These are phyloP conservation scores for Nomada ruficornis DNA, from an alignment of 2,888 invertebrate genomes.

Conservation along the genomic window DNA sequence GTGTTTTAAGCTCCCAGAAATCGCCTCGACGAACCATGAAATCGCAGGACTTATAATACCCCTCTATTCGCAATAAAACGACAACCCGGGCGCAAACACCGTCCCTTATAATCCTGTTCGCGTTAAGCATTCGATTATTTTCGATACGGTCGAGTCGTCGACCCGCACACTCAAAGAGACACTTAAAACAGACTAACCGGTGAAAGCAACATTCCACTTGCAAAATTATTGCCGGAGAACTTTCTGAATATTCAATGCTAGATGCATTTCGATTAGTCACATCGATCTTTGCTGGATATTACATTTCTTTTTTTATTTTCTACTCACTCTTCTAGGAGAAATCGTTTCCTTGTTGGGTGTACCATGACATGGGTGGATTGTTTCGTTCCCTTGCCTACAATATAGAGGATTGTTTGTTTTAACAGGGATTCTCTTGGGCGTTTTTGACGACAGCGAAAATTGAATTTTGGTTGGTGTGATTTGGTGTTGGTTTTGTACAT, in stretches of 20 bases:
- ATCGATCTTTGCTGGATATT: not conserved
- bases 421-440: too few species aligned
- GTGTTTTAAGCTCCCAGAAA: conserved; percentile 11
- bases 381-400: conserved; percentile 11
- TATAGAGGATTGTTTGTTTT: conserved; percentile 15
- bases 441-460: too few species aligned
- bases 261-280: not conserved
- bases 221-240: not conserved
- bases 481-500: too few species aligned
- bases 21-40: conserved; percentile 31
- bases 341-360: not conserved
- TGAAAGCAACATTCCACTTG: conserved; percentile 10
- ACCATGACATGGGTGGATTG: not conserved
- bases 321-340: conserved; percentile 2
- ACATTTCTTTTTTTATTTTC: too few species aligned
- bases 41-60: conserved; percentile 5
- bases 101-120: not conserved
- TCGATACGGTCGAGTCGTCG: not conserved
- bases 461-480: too few species aligned
- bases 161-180: not conserved
- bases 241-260: not conserved
- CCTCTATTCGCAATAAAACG: conserved; percentile 23
- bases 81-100: not conserved
- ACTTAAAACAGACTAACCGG: not conserved
- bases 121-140: not conserved